phyloP scores from a whole-genome alignment of 1,140 invertebrate species.

The Drosophila malerkotliana region DNA sequence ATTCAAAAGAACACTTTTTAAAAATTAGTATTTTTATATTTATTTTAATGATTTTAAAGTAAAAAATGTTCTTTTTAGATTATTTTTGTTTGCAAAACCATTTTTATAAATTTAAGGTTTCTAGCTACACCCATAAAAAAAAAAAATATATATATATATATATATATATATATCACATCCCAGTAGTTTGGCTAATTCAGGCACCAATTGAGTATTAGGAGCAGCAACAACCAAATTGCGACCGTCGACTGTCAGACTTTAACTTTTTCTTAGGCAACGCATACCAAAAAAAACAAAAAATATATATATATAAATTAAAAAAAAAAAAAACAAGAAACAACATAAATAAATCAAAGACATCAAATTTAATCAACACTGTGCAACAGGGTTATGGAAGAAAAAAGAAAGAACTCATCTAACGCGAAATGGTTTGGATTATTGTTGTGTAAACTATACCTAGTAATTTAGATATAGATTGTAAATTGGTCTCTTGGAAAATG shows the following conservation, averaged over 20 bases:
- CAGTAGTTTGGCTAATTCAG: conserved; percentile 33
- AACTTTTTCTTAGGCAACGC: conserved; percentile 43
- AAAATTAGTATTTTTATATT: too few species aligned
- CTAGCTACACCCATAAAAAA: conserved; percentile 5
- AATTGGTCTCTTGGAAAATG: conserved; percentile 4
- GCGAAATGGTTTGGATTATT: conserved; percentile 15
- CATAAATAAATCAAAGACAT: neutral
- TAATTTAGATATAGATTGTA: neutral
- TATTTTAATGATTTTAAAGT: neutral
- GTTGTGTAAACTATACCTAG: neutral
- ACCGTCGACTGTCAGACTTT: conserved; percentile 48
- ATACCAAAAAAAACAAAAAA: conserved; percentile 20
- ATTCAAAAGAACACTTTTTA: too few species aligned
- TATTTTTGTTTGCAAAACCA: too few species aligned
- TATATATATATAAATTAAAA: conserved; percentile 1
- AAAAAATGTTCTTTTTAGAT: neutral
- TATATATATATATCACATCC: neutral
- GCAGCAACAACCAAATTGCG: conserved; percentile 33
- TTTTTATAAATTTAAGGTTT: too few species aligned
- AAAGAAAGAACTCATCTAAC: neutral
- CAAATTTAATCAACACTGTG: conserved; percentile 24
- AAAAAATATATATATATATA: neutral
- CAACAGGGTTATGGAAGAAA: conserved; percentile 34
- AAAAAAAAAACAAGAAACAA: neutral
- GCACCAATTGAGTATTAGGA: conserved; percentile 49